phyloP scores from a whole-genome alignment of 2,797 vertebrate genomes.

The Chelon labrosus region DNA sequence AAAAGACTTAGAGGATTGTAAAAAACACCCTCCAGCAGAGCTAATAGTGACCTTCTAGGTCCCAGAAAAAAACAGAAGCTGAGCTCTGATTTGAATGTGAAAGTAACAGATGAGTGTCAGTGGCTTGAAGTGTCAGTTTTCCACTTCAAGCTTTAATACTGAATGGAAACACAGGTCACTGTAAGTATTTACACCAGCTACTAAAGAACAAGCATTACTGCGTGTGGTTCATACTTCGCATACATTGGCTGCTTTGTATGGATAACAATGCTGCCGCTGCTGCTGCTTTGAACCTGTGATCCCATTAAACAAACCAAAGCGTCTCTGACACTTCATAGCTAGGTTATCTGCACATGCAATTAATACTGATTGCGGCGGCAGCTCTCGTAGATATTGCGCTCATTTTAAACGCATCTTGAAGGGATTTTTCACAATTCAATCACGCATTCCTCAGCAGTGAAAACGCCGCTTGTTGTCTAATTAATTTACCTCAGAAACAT shows the following conservation, averaged over 20 bases:
- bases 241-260: constrained; percentile 6
- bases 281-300: constrained; percentile 31
- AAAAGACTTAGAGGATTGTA: background rate
- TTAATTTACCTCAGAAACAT: constrained; percentile 47
- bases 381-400: constrained; percentile 15
- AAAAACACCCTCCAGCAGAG: constrained; percentile 9
- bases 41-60: background rate
- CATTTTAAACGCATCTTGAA: constrained; percentile 19
- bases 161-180: background rate
- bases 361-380: constrained; percentile 21
- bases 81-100: background rate
- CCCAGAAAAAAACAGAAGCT: constrained; percentile 5
- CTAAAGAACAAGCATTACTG: background rate
- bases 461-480: constrained; percentile 55
- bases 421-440: constrained; percentile 32
- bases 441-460: constrained; percentile 12
- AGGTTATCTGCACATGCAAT: constrained; percentile 10
- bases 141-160: background rate
- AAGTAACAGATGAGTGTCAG: background rate
- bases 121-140: background rate
- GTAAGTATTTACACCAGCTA: constrained; percentile 12
- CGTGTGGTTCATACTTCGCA: background rate
- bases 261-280: constrained; percentile 19
- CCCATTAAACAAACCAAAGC: constrained; percentile 46
- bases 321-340: constrained; percentile 16